Evolutionary conservation across 2,888 invertebrate species (phyloP).

Genomic region (Cantharis nigra): DNA sequence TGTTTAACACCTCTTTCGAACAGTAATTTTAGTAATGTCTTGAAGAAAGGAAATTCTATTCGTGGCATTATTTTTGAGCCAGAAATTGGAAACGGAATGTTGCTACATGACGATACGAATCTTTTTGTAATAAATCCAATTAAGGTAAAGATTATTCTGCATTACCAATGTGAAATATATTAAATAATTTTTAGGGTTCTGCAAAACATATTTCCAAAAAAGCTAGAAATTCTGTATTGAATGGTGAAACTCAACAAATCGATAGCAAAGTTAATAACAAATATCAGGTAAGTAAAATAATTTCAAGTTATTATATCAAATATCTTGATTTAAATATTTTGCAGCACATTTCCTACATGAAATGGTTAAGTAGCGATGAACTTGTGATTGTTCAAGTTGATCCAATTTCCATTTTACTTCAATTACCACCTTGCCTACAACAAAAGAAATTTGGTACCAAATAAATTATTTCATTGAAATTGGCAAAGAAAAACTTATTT

Average conservation of each 20-base stretch:
- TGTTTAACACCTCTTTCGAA: constrained; percentile 69
- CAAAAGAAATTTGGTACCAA: constrained; percentile 68
- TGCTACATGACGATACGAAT: constrained; percentile 74
- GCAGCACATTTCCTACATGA: constrained; percentile 76
- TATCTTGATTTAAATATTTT: constrained; percentile 41
- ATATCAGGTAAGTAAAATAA: constrained; percentile 29
- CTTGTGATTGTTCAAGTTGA: constrained; percentile 78
- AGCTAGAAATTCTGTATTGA: constrained; percentile 40
- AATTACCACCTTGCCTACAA: constrained; percentile 72
- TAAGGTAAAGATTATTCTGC: constrained; percentile 50
- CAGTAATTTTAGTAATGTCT: constrained; percentile 63
- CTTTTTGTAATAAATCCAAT: constrained; percentile 66
- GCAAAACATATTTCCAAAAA: constrained; percentile 44
- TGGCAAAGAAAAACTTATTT: background rate
- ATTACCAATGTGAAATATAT: background rate
- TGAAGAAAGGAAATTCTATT: constrained; percentile 62
- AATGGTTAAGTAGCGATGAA: constrained; percentile 70
- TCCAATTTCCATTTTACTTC: constrained; percentile 69
- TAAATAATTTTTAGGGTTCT: background rate
- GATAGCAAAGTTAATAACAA: constrained; percentile 57
- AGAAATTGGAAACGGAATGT: constrained; percentile 64
- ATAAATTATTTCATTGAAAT: constrained; percentile 35
- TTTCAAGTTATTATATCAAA: background rate
- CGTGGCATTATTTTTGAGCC: constrained; percentile 68
- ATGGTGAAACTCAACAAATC: constrained; percentile 36